A percentile compares a stretch with the other conserved stretches of the same genome.
phyloP scores from a whole-genome alignment of 2,888 invertebrate species.

The Ecliptopera silaceata region DNA sequence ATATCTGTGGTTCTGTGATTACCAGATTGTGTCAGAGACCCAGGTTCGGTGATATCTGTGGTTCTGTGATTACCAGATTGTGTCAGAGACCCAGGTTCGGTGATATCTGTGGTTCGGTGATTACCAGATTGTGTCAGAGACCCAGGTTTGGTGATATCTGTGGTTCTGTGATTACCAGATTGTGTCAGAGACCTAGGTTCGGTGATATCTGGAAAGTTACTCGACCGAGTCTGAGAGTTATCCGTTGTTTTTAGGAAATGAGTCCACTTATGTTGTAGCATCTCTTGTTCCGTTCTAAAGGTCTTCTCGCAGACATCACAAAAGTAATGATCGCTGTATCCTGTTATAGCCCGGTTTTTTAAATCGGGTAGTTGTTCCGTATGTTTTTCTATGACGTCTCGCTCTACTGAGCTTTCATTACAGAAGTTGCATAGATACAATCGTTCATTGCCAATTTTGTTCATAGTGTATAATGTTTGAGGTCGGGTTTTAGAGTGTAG shows the following conservation, averaged over 20 bases:
- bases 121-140: not conserved
- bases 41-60: not conserved
- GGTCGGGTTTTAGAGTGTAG: constrained; percentile 58
- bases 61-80: not conserved
- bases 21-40: not conserved
- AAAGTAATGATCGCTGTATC: constrained; percentile 65
- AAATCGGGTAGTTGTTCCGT: constrained; percentile 58
- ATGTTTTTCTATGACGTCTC: constrained; percentile 56
- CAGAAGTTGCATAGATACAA: constrained; percentile 69
- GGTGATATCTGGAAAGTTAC: not conserved
- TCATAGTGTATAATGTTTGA: constrained; percentile 49
- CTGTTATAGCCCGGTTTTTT: constrained; percentile 58
- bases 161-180: not conserved
- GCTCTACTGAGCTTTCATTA: constrained; percentile 57
- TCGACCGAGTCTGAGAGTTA: constrained; percentile 46
- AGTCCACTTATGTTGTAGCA: constrained; percentile 72
- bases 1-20: not conserved
- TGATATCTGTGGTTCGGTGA: not conserved
- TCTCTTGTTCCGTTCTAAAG: constrained; percentile 61
- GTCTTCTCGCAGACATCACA: constrained; percentile 67
- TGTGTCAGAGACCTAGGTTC: not conserved
- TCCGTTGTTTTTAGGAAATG: constrained; percentile 62
- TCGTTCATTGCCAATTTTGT: constrained; percentile 51
- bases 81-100: not conserved
- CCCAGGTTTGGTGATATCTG: not conserved